phyloP scores from a whole-genome alignment of 2,797 vertebrate genomes.

The Chloroceryle amazona region DNA sequence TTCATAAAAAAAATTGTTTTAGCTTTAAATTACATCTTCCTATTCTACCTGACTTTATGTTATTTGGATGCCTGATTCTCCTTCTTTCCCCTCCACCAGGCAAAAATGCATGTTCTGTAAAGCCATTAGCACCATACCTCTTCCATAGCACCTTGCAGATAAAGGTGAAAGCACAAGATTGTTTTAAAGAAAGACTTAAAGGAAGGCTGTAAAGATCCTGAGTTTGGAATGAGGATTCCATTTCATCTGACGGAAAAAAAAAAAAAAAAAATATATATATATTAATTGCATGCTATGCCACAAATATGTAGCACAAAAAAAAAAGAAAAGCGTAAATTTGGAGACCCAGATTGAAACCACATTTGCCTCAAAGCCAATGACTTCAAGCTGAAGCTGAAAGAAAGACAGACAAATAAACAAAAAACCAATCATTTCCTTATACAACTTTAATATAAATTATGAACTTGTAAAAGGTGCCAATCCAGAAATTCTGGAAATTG shows the following conservation, averaged over 20 bases:
- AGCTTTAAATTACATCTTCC: background rate
- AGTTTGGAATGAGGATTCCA: background rate
- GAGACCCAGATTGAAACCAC: background rate
- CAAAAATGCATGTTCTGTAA: background rate
- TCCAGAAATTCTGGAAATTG: background rate
- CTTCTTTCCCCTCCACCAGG: rapidly evolving
- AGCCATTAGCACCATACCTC: background rate
- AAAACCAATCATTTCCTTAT: background rate
- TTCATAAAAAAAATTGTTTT: background rate
- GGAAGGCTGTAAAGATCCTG: background rate
- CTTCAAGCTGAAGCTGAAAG: background rate
- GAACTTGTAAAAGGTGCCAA: background rate
- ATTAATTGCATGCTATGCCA: background rate
- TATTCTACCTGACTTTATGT: background rate
- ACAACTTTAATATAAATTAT: background rate
- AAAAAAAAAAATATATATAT: background rate
- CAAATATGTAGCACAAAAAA: background rate
- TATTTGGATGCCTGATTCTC: background rate
- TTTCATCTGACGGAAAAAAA: background rate
- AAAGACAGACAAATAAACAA: background rate
- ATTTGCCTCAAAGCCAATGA: background rate
- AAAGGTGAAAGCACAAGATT: background rate
- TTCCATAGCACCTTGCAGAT: background rate
- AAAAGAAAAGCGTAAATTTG: background rate
- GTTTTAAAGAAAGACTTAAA: too few relatives aligned